These are phyloP conservation scores for Columbina picui DNA, from an alignment of 2,113 vertebrate genomes.

Conservation along the genomic window DNA sequence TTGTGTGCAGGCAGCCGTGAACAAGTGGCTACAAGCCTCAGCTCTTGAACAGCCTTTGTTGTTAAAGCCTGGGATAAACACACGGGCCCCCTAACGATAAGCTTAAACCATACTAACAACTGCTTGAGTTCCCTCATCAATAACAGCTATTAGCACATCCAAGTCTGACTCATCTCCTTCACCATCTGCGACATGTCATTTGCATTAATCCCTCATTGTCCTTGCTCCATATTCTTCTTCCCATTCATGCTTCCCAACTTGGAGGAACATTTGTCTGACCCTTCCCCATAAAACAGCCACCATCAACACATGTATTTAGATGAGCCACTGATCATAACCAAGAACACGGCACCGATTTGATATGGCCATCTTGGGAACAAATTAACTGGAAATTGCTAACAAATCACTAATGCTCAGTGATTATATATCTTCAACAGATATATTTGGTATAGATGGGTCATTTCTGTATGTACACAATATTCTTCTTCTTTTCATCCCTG, in stretches of 20 bases:
- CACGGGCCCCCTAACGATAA: background rate
- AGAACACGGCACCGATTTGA: background rate
- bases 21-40: background rate
- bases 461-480: background rate
- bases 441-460: background rate
- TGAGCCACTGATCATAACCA: background rate
- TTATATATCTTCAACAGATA: background rate
- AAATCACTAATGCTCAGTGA: background rate
- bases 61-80: conserved; percentile 18
- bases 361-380: background rate
- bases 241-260: background rate
- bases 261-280: background rate
- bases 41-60: conserved; percentile 19
- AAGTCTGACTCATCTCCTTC: background rate
- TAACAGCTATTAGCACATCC: background rate
- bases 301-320: background rate
- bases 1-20: background rate
- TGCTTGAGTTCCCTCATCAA: conserved; percentile 15
- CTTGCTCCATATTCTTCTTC: background rate
- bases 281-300: background rate
- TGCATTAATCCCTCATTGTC: background rate
- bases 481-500: background rate
- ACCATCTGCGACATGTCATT: background rate
- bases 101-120: background rate
- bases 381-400: background rate